Evolutionary conservation across 2,797 vertebrate genomes (phyloP).

Genomic region (Sebastes iracundus): DNA sequence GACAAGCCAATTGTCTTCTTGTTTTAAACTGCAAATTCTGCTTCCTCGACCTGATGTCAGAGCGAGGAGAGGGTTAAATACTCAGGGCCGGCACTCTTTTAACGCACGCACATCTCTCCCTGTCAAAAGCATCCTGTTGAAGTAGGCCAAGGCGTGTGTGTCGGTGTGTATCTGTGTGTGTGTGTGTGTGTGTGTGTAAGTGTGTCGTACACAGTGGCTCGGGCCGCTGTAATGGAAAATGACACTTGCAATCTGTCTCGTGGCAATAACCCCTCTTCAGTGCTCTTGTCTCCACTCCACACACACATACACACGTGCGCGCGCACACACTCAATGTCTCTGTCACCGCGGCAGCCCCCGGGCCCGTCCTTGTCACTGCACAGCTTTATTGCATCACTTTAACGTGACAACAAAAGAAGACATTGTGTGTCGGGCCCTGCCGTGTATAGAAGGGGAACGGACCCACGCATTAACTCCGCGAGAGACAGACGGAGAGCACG

Average conservation of each 20-base stretch:
- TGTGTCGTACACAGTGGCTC: conserved; percentile 54
- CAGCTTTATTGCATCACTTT: conserved; percentile 86
- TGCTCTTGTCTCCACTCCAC: conserved; percentile 67
- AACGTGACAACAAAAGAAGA: conserved; percentile 85
- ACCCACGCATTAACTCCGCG: conserved; percentile 76
- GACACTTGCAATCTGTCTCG: conserved; percentile 88
- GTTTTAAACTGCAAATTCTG: background rate
- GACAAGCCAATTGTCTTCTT: background rate
- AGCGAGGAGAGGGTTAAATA: conserved; percentile 52
- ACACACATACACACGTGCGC: background rate
- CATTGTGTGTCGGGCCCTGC: conserved; percentile 71
- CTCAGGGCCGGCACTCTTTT: conserved; percentile 45
- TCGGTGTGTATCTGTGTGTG: conserved; percentile 44
- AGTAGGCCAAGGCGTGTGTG: conserved; percentile 77
- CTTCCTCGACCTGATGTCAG: conserved; percentile 6
- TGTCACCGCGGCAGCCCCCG: conserved; percentile 66
- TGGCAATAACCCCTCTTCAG: conserved; percentile 84
- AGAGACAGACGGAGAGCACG: conserved; percentile 10
- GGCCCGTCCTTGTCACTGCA: conserved; percentile 80
- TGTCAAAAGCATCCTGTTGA: conserved; percentile 80
- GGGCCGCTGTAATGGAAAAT: conserved; percentile 84
- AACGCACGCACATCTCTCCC: conserved; percentile 64
- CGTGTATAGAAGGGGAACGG: conserved; percentile 57
- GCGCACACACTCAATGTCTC: conserved; percentile 40
- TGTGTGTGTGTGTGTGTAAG: conserved; percentile 23